Conservation (phyloP, 2,888 invertebrate genomes). For the Ormyrus rosae region DNA sequence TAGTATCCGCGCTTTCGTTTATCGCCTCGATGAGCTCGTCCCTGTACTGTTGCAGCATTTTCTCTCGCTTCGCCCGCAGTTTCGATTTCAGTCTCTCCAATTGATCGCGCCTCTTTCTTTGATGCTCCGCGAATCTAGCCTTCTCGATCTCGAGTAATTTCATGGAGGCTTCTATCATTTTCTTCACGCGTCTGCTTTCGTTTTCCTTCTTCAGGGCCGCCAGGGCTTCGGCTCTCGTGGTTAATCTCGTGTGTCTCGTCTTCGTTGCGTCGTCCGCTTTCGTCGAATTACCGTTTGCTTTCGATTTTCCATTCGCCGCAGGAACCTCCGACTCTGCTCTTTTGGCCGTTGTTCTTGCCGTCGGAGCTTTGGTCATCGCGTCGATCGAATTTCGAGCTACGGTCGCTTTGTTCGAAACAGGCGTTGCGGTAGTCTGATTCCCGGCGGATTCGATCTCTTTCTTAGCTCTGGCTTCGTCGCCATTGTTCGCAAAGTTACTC, state of each 20-base stretch:
- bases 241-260: conserved; percentile 43
- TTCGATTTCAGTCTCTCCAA: conserved; percentile 60
- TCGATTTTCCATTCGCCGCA: not conserved
- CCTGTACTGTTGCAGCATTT: conserved; percentile 59
- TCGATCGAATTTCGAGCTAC: not conserved
- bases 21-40: conserved; percentile 59
- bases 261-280: conserved; percentile 44
- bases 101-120: conserved; percentile 58
- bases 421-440: not conserved
- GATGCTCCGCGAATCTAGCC: conserved; percentile 51
- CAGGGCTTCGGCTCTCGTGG: conserved; percentile 57
- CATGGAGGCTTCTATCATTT: conserved; percentile 44
- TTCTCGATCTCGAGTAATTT: conserved; percentile 48
- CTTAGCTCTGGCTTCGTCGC: not conserved
- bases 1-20: conserved; percentile 41
- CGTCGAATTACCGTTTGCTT: not conserved
- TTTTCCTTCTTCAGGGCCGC: conserved; percentile 56
- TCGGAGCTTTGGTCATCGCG: not conserved
- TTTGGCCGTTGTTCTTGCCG: not conserved
- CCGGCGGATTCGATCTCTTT: not conserved
- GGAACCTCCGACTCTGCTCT: not conserved
- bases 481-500: not conserved
- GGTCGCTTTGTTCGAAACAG: not conserved
- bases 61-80: conserved; percentile 59
- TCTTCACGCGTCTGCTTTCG: conserved; percentile 55